Base-by-base conservation (phyloP, 2,888 invertebrate genomes). In the Eupithecia subfuscata region DNA sequence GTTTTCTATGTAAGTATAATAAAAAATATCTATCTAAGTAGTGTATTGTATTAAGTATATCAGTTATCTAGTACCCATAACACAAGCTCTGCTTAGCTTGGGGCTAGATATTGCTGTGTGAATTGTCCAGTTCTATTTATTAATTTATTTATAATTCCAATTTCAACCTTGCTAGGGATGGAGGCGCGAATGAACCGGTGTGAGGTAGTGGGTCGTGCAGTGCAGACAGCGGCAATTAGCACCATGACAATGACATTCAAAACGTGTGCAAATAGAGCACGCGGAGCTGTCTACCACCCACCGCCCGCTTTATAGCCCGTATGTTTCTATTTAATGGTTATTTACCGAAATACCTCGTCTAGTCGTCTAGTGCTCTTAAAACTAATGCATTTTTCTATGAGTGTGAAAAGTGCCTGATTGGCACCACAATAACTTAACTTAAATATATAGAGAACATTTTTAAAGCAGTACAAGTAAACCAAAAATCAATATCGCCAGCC, bases 211-310 rank as follows among this genome's bases (percentile, higher is more conserved):
- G 81, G 80, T 71, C 80, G 81, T 81, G 80, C 74, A 78, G 80
- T 82, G 83, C 85, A 85, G 84, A 84, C 87, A 82, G 81, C 83
- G 87, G 85, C 92, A 92, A 93, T 93, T 93, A 93, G 90, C 89
- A 86, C 88, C 84, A 82, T 91, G 91, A 93, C 92, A 92, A 93
- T 93, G 92, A 92, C 92, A 93, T 93, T 93, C 93, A 92, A 89
- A 92, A 91, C 91, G 88, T 90, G 91, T 90, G 90, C 91, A 92
- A 93, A 93, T 93, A 92, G 88, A 89, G 84, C 85, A 83, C 82
- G 86, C 84, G 82, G 80, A 80, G 83, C 79, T 80, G 75, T 75
- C 80, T 79, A 75, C 81, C 80, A 75, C 78, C 82, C 82, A 73
- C 82, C 81, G 75, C 82, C 78, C 80, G 75, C 78, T 80, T 77